A percentile compares a stretch with the other conserved stretches of the same genome.
phyloP scores from a whole-genome alignment of 2,888 invertebrate genomes.

The Leucophora obtusa region DNA sequence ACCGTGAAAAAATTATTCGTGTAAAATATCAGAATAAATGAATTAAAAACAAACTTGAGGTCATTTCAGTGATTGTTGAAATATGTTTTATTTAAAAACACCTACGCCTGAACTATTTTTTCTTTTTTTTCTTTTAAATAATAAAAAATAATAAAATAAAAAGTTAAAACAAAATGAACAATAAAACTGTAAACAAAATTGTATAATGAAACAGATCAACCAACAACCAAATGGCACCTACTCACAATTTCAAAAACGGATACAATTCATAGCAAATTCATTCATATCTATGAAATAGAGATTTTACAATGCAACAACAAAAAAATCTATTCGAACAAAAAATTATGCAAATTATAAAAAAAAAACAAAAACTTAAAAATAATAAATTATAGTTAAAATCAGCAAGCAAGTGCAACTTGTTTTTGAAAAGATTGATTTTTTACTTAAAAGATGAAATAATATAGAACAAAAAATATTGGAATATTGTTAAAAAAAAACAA shows the following conservation, averaged over 20 bases:
- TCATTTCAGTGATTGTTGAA: slow-evolving; percentile 22
- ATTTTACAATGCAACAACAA: slow-evolving; percentile 27
- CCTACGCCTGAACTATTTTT: slow-evolving; percentile 30
- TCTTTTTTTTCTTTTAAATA: background rate
- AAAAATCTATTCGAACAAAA: background rate
- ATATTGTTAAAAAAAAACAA: slow-evolving; percentile 8
- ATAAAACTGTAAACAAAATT: slow-evolving; percentile 5
- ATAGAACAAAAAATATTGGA: slow-evolving; percentile 6
- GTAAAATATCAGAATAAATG: slow-evolving; percentile 18
- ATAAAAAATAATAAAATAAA: slow-evolving; percentile 30
- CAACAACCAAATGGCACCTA: slow-evolving; percentile 25
- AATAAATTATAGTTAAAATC: slow-evolving; percentile 21
- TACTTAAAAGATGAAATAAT: background rate
- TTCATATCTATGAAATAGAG: slow-evolving; percentile 30
- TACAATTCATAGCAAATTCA: slow-evolving; percentile 47
- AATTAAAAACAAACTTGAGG: slow-evolving; percentile 20
- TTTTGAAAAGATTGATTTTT: slow-evolving; percentile 8
- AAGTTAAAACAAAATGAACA: slow-evolving; percentile 16
- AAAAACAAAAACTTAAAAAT: slow-evolving; percentile 10
- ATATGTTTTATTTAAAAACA: slow-evolving; percentile 20
- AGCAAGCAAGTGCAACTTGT: slow-evolving; percentile 63
- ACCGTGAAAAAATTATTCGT: slow-evolving; percentile 20
- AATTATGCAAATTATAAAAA: slow-evolving; percentile 41
- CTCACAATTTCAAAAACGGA: slow-evolving; percentile 40
- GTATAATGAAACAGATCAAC: background rate